Evolutionary conservation across 2,113 vertebrate species (phyloP).

Genomic region (Orientallactaga bullata): DNA sequence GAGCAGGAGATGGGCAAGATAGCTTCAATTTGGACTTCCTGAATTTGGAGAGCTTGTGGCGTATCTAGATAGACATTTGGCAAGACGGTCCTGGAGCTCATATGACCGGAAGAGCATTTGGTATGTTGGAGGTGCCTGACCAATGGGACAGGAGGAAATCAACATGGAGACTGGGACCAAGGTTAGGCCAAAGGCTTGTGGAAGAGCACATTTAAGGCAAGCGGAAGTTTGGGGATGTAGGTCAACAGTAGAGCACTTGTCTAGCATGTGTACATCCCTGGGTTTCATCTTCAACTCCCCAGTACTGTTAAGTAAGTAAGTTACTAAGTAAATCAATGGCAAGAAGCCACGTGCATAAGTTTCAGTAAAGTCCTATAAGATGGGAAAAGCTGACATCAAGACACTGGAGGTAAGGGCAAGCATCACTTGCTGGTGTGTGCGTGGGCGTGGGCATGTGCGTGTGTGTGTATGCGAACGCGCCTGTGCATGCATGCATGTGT

Average conservation of each 20-base stretch:
- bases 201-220: not conserved
- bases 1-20: not conserved
- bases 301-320: not conserved
- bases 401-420: not conserved
- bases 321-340: not conserved
- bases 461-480: no score
- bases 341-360: not conserved
- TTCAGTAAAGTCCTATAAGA: not conserved
- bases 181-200: not conserved
- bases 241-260: not conserved
- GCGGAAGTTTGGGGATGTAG: not conserved
- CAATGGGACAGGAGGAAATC: not conserved
- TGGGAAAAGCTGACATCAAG: not conserved
- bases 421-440: not conserved
- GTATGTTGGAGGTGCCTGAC: slow-evolving; percentile 4
- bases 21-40: not conserved
- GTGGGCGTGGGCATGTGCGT: not conserved
- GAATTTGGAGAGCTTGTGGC: not conserved
- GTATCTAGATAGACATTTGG: slow-evolving; percentile 24
- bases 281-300: not conserved
- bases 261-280: not conserved
- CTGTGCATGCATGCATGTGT: not conserved
- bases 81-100: not conserved
- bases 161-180: not conserved
- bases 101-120: not conserved